Conservation (phyloP, 2,888 invertebrate genomes). For the Xestoiulus laeticollis region DNA sequence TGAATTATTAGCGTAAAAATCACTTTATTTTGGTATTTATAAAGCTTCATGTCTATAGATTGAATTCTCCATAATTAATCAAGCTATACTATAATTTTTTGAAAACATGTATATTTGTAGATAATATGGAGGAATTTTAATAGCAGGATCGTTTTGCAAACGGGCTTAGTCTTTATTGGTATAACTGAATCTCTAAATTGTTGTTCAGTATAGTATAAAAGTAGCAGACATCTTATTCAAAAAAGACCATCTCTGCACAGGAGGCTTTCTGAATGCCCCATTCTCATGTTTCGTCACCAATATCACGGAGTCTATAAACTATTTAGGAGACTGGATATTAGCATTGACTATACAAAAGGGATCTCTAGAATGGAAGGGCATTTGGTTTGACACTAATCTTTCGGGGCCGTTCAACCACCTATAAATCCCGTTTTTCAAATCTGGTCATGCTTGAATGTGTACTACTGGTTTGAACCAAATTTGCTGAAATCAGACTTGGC, state of each 20-base stretch:
- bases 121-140: too few species aligned
- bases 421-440: constrained; percentile 44
- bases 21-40: too few species aligned
- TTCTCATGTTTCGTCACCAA: constrained; percentile 46
- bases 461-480: not conserved
- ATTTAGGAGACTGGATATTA: constrained; percentile 44
- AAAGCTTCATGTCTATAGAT: too few species aligned
- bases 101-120: too few species aligned
- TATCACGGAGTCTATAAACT: constrained; percentile 23
- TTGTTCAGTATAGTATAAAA: too few species aligned
- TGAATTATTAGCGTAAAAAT: too few species aligned
- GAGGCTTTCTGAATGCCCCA: constrained; percentile 20
- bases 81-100: too few species aligned
- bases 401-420: constrained; percentile 40
- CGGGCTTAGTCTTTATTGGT: not conserved
- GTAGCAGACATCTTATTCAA: constrained; percentile 41
- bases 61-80: too few species aligned
- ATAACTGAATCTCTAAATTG: not conserved
- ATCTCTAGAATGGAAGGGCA: constrained; percentile 40
- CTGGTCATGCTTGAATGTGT: constrained; percentile 21
- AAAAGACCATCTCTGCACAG: constrained; percentile 40
- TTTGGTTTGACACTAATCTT: constrained; percentile 49
- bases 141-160: not conserved
- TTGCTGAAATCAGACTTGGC: not conserved
- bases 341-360: constrained; percentile 41